phyloP scores from a whole-genome alignment of 2,113 vertebrate genomes.

The Anhinga rufa region DNA sequence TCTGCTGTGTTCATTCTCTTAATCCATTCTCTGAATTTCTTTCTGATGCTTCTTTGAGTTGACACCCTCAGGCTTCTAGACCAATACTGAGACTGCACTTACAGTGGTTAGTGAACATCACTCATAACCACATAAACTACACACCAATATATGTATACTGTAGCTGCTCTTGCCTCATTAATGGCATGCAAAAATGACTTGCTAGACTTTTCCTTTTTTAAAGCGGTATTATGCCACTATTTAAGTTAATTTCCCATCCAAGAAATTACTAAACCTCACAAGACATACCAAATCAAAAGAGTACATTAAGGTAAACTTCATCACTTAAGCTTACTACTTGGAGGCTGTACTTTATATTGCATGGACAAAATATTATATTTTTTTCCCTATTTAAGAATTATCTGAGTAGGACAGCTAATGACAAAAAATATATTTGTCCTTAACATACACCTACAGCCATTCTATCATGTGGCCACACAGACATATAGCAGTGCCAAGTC shows the following conservation, averaged over 20 bases:
- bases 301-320: not conserved
- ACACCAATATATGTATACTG: not conserved
- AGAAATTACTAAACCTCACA: not conserved
- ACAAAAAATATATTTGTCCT: not conserved
- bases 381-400: not conserved
- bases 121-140: not conserved
- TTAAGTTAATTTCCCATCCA: not conserved
- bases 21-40: not conserved
- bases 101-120: not conserved
- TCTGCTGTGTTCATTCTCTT: not conserved
- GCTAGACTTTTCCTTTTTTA: not conserved
- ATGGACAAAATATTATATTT: not conserved
- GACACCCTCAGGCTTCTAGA: not conserved
- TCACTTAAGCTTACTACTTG: not conserved
- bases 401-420: not conserved
- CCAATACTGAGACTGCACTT: not conserved
- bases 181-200: not conserved
- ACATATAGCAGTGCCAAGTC: not conserved
- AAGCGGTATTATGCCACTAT: not conserved
- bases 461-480: not conserved
- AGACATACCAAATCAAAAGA: not conserved
- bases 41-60: not conserved
- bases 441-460: not conserved
- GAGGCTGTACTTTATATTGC: not conserved
- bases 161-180: not conserved